phyloP scores from a whole-genome alignment of 2,113 vertebrate genomes.

The Hymenochirus boettgeri region DNA sequence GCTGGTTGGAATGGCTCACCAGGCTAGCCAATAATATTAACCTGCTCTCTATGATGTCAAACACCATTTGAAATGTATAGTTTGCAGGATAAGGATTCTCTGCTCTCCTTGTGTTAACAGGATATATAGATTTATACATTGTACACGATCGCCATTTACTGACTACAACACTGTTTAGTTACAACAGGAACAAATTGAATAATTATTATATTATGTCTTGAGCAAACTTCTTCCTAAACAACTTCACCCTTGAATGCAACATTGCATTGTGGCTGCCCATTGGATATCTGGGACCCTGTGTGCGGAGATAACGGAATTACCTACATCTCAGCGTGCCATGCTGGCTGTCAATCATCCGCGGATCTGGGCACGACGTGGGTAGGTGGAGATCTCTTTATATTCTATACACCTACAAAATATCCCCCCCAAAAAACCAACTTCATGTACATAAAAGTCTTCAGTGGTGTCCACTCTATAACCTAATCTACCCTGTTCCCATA shows the following conservation, averaged over 20 bases:
- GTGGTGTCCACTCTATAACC: background rate
- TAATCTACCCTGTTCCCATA: slow-evolving; percentile 34
- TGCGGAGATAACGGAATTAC: slow-evolving; percentile 78
- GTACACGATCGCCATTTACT: no score
- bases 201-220: slow-evolving; percentile 47
- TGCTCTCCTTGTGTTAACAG: no score
- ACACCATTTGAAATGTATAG: no score
- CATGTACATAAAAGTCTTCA: background rate
- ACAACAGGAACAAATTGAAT: background rate
- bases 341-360: slow-evolving; percentile 72
- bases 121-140: no score
- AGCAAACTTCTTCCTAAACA: slow-evolving; percentile 49
- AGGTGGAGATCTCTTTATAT: no score
- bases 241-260: slow-evolving; percentile 66
- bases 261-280: slow-evolving; percentile 63
- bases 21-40: no score
- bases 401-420: no score
- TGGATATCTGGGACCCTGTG: slow-evolving; percentile 81
- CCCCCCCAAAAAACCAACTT: no score
- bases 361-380: slow-evolving; percentile 74
- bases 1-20: no score
- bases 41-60: no score
- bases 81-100: no score
- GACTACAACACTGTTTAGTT: no score
- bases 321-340: slow-evolving; percentile 85